Evolutionary conservation across 2,113 vertebrate genomes (phyloP).

Genomic region (Brienomyrus longianalis): DNA sequence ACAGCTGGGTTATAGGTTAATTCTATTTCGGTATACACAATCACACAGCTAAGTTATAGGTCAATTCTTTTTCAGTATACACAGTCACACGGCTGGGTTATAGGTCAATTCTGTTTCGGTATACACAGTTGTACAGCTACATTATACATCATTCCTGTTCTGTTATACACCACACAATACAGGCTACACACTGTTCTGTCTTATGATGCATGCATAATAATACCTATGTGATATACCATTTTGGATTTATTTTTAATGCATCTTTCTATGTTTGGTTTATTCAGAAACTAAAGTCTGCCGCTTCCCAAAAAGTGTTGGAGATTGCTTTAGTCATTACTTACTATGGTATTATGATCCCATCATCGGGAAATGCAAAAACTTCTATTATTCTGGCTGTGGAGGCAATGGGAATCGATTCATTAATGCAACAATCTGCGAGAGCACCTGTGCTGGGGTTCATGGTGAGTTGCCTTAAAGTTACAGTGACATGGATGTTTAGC

Average conservation of each 20-base stretch:
- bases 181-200: not conserved
- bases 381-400: slow-evolving; percentile 24
- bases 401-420: slow-evolving; percentile 39
- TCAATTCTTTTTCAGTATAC: too few species aligned
- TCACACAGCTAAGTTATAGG: too few species aligned
- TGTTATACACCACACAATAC: not conserved
- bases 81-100: too few species aligned
- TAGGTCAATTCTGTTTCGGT: too few species aligned
- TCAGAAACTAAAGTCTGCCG: slow-evolving; percentile 8
- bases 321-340: not conserved
- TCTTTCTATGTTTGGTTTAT: not conserved
- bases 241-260: slow-evolving; percentile 1
- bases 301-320: slow-evolving; percentile 18
- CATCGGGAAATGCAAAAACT: slow-evolving; percentile 20
- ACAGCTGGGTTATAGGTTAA: too few species aligned
- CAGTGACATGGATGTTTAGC: not conserved
- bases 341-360: slow-evolving; percentile 21
- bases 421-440: not conserved
- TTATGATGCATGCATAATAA: not conserved
- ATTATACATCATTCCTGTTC: not conserved
- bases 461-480: not conserved
- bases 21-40: too few species aligned
- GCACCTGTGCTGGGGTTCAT: not conserved
- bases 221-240: not conserved
- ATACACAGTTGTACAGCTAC: too few species aligned